Conservation (phyloP, 1,140 invertebrate genomes). For the Magallana ariakensis region DNA sequence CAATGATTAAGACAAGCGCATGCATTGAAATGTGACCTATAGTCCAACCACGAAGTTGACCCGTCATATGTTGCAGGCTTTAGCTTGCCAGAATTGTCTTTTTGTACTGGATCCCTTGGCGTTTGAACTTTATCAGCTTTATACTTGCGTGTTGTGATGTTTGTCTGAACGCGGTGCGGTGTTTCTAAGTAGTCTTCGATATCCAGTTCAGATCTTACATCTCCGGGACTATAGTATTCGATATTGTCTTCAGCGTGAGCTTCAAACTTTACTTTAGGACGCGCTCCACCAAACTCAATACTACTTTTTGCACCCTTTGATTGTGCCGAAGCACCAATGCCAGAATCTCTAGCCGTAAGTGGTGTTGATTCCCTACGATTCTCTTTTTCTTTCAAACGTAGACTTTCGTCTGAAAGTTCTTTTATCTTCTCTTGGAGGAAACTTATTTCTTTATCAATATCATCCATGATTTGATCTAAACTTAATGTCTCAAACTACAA, state of each 20-base stretch:
- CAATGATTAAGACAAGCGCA: constrained; percentile 49
- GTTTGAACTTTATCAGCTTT: too few relatives aligned
- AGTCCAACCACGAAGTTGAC: constrained; percentile 42
- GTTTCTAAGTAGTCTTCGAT: background rate
- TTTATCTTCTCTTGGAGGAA: background rate
- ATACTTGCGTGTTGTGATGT: background rate
- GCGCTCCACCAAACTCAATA: background rate
- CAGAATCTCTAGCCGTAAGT: background rate
- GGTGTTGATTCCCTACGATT: background rate
- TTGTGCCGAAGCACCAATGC: constrained; percentile 18
- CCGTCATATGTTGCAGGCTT: constrained; percentile 43
- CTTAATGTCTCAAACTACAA: background rate
- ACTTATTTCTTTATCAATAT: constrained; percentile 21
- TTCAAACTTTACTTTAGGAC: background rate
- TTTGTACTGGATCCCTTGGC: background rate
- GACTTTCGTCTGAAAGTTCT: background rate
- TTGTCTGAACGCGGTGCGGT: background rate
- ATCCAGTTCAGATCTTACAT: background rate
- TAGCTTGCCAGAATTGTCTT: background rate
- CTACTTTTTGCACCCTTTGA: background rate
- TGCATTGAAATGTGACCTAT: constrained; percentile 49
- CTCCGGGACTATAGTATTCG: background rate
- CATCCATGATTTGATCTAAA: background rate
- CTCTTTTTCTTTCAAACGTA: background rate
- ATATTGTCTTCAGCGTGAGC: too few relatives aligned